Base-by-base conservation (phyloP, 2,113 vertebrate species). In the Hippocampus comes region DNA sequence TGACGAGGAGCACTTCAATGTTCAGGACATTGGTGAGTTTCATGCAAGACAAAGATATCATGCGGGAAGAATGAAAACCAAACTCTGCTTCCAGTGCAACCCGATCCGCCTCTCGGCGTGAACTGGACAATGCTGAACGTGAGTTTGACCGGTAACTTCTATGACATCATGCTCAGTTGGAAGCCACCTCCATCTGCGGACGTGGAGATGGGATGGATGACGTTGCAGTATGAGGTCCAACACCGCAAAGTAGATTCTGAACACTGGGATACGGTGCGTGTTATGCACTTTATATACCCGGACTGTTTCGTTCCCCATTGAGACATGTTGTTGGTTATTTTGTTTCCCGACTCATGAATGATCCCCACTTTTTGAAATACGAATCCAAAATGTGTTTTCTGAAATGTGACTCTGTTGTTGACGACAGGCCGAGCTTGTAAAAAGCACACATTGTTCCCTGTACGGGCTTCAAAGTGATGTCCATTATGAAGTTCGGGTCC, bases 111-210 rank as follows among this genome's bases (percentile, higher is more conserved):
- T 4, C 68, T 93, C 41, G 74, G 77, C 30, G 91, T 99, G 74
- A 96, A 95, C 91, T 98, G 96, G 96, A 95, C 92, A 23, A 73
- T 97, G 74, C 89, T 98, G 82, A 95, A 95, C 63, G 83, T 90
- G 81, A 94, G 94, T 75, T 69, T 92, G 21, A 93, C 93, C 0
- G 88, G 92, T 20, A 78, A 89, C 43, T 77, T 92, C 77, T 94
- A 88, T 8, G 96, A 99, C 77, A 90, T 96, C 23, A 86, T 95
- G 84, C 78, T 98, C 75, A 94, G 77, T 81, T 99, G 96, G 96
- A 90, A 91, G 67, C 93, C 95, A 0, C 96, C 96, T 2, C 78
- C 88, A 68, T 95, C 93, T 9, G 95, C 95, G 43, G 94, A 93
- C 66, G 93, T 96, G 73, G 80, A 75, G 67, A 94, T 81, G 21